Evolutionary conservation across 2,888 invertebrate species (phyloP).

Genomic region (Saturnia japonica): DNA sequence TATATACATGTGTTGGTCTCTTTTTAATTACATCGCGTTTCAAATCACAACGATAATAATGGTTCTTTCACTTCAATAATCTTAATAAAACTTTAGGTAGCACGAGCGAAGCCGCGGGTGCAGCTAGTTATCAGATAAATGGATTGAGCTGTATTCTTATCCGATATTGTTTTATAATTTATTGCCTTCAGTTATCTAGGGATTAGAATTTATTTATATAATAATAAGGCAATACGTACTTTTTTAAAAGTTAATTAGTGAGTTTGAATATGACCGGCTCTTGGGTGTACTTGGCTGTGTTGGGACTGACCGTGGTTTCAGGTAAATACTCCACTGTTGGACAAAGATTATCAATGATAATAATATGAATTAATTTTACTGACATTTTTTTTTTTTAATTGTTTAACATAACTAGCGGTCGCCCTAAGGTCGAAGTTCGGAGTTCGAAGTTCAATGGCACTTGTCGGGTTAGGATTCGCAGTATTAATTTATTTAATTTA

Average conservation of each 20-base stretch:
- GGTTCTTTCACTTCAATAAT: no score
- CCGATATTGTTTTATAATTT: background rate
- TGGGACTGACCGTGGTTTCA: constrained; percentile 10
- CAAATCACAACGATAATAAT: no score
- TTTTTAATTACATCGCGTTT: no score
- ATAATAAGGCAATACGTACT: background rate
- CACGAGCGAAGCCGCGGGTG: background rate
- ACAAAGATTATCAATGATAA: no score
- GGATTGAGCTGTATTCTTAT: background rate
- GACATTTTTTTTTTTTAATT: no score
- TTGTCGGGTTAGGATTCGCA: no score
- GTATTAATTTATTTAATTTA: no score
- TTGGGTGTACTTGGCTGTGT: background rate
- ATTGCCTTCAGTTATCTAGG: background rate
- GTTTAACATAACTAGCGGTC: no score
- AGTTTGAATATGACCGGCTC: background rate
- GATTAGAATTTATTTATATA: background rate
- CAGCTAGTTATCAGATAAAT: constrained; percentile 8
- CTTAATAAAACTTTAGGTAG: background rate
- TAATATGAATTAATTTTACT: no score
- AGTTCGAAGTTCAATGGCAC: no score
- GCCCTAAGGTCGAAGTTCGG: no score
- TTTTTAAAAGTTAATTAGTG: background rate
- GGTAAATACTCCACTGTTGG: background rate
- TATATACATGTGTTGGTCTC: no score